Conservation (phyloP, 2,113 vertebrate genomes). For the Galemys pyrenaicus region DNA sequence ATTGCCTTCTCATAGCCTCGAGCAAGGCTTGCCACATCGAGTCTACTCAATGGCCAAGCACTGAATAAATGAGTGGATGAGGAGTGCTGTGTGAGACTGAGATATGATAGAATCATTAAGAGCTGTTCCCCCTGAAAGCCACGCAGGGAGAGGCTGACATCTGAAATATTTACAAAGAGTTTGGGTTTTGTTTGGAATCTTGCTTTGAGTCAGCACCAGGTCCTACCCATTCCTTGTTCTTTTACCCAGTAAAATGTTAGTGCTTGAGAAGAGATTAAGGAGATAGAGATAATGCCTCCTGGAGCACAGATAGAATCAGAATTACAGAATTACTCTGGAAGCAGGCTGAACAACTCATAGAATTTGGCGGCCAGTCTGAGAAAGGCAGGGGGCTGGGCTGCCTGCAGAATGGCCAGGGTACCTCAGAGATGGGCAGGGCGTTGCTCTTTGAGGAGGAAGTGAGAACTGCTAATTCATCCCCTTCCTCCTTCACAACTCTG, state of each 20-base stretch:
- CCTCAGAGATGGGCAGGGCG: rapidly evolving
- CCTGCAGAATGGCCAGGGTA: not conserved
- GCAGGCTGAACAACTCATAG: not conserved
- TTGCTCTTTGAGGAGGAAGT: not conserved
- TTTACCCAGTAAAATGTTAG: conserved; percentile 54
- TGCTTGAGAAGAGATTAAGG: conserved; percentile 71
- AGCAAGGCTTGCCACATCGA: not conserved
- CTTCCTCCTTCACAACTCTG: not conserved
- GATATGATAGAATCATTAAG: not conserved
- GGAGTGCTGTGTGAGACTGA: not conserved
- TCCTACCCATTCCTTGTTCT: conserved; percentile 19
- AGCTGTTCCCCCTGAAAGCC: not conserved
- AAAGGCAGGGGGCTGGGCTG: not conserved
- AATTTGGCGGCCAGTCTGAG: not conserved
- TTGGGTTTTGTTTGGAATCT: not conserved
- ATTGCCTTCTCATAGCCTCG: no score
- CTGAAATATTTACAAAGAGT: not conserved
- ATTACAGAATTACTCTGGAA: not conserved
- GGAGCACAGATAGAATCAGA: conserved; percentile 67
- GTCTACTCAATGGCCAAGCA: rapidly evolving
- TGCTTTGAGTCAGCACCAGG: not conserved
- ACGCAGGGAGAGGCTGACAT: not conserved
- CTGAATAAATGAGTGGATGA: not conserved
- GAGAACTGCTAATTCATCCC: not conserved
- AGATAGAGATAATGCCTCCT: conserved; percentile 63